Evolutionary conservation across 2,797 vertebrate genomes (phyloP), one percentile per base, ranked within the genome.

Genomic region (Fistularia tabacaria): DNA sequence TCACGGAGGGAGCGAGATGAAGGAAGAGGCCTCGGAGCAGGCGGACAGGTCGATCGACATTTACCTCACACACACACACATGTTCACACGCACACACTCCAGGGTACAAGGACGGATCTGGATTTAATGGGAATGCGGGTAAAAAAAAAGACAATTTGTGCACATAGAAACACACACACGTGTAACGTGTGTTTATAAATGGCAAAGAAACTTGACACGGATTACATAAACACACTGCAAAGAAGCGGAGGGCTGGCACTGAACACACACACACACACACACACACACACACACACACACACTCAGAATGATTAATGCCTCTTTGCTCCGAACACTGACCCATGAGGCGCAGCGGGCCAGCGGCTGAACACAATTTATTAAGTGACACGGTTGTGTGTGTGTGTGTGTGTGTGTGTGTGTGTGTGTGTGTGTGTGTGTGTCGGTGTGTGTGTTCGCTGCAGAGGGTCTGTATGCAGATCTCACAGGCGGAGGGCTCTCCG

Each of bases 331-430:
- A 65, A 82, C 71, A 52, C 68, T 84, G 79, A 87, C 82, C 82
- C 73, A 50, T 36, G 46, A 84, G 79, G 68, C 81, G 70, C 79
- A 80, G 71, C 75, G 73, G 84, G 76, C 64, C 81, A 83, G 60
- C 67, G 73, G 74, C 79, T 79, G 71, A 82, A 76, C 74, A 82
- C 78, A 77, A 86, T 86, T 84, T 81, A 85, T 85, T 82, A 82
- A 74, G 80, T 71, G 62, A 58, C 64, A 57, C 57, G 44, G 48
- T 41, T 38, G 38, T 62, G 59, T 63, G 57, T 49, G 43, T 66
- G 67, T 62, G 59, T 62, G 49, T 62, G 63, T 59, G 49, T 59
- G 70, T 49, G 49, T 51, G 61, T 57, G 57, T 62, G 51, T 50
- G 57, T 49, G 43, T 64, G 66, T 64, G 55, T 57, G 36, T 46